Base-by-base conservation (phyloP, 2,888 invertebrate genomes). In the Cyaniris semiargus region DNA sequence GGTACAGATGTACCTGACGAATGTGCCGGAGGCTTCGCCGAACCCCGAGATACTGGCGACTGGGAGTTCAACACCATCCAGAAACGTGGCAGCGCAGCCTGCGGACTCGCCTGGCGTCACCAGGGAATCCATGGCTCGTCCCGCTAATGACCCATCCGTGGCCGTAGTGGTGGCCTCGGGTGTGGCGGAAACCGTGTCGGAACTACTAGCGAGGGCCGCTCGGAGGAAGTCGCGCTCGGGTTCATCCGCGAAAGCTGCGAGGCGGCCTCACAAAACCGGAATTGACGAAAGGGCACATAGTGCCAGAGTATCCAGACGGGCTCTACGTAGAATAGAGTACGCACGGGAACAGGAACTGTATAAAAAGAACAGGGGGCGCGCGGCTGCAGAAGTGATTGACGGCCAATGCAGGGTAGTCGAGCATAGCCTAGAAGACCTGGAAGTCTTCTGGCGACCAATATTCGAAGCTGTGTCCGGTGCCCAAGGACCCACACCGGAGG, bases 401-500 rank as follows among this genome's bases (percentile, higher is more conserved):
- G 81, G 80, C 6, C 78, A 76, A 53, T 78, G 74, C 60, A 75
- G 81, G 76, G 76, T 76, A 31, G 72, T 75, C 8, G 77, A 75
- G 78, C 80, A 81, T 70, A 56, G 53, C 27, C 78, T 81, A 10
- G 79, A 23, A 34, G 80, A 78, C 15, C 18, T 82, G 80, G 80
- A 81, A 80, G 78, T 81, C 78, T 81, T 77, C 18, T 82, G 81
- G 81, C 79, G 80, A 70, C 80, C 80, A 0, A 70, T 81, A 71
- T 76, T 80, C 8, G 80, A 80, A 72, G 66, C 70, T 18, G 81
- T 78, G 79, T 81, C 80, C 0, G 74, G 66, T 6, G 76, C 75
- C 66, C 10, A 27, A 38, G 79, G 77, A 56, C 74, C 78, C 13
- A 77, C 38, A 58, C 70, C 74, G 74, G 76, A 76, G 18, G 76